Evolutionary conservation across 2,113 vertebrate genomes (phyloP).

Genomic region (Myrmecobius fasciatus): DNA sequence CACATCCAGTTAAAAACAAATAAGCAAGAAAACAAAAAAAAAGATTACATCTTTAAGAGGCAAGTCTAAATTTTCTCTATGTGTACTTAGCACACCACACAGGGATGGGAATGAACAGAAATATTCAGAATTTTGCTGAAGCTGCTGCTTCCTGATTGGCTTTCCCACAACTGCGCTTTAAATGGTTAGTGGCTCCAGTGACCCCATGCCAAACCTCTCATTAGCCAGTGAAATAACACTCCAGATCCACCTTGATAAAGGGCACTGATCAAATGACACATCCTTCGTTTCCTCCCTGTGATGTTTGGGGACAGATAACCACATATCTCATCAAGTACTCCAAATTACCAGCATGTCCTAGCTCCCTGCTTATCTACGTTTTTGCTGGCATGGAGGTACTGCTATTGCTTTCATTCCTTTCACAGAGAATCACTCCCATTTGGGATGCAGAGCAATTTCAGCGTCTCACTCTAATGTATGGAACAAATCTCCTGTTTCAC

Average conservation of each 20-base stretch:
- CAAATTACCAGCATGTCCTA: slow-evolving; percentile 43
- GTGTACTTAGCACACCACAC: not conserved
- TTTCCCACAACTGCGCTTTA: not conserved
- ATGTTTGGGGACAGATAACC: slow-evolving; percentile 31
- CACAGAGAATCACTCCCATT: slow-evolving; percentile 61
- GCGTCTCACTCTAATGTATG: slow-evolving; percentile 65
- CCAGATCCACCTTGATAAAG: slow-evolving; percentile 43
- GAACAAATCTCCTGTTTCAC: slow-evolving; percentile 75
- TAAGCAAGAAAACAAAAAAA: not conserved
- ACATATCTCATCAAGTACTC: slow-evolving; percentile 42
- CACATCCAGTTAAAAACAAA: not conserved
- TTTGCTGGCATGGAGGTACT: slow-evolving; percentile 42
- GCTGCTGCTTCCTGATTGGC: not conserved
- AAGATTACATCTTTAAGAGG: not conserved
- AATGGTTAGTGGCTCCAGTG: not conserved
- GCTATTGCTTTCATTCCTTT: slow-evolving; percentile 60
- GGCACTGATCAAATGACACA: slow-evolving; percentile 19
- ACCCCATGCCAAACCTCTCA: not conserved
- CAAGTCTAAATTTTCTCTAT: not conserved
- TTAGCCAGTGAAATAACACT: slow-evolving; percentile 4
- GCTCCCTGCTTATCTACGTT: not conserved
- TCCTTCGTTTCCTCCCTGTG: slow-evolving; percentile 11
- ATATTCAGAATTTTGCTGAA: not conserved
- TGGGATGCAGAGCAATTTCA: slow-evolving; percentile 69
- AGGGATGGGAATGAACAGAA: not conserved